phyloP scores from a whole-genome alignment of 2,113 vertebrate genomes.

The Chloropsis cyanopogon region DNA sequence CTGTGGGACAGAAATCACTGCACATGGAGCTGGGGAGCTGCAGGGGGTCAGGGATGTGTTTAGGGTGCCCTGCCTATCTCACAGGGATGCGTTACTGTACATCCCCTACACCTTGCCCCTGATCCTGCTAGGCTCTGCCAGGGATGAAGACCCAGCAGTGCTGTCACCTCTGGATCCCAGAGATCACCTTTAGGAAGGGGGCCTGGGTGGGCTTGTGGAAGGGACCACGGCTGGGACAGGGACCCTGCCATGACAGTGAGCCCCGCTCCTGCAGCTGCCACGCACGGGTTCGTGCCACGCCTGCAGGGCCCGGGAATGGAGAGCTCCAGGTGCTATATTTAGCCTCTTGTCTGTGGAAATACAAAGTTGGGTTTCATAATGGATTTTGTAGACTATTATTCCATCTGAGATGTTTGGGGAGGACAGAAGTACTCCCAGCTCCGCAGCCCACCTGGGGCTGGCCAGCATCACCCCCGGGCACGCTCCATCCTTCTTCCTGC shows the following conservation, averaged over 20 bases:
- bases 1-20: neutral
- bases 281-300: fast-evolving
- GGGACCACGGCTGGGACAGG: fast-evolving
- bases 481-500: neutral
- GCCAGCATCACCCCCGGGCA: neutral
- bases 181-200: neutral
- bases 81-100: fast-evolving
- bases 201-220: neutral
- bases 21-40: fast-evolving
- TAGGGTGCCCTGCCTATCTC: neutral
- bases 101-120: neutral
- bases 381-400: neutral
- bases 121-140: neutral
- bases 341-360: neutral
- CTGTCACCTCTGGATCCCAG: neutral
- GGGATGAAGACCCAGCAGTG: fast-evolving
- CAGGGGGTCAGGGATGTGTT: neutral
- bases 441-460: neutral
- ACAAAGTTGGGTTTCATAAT: neutral
- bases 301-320: neutral
- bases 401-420: neutral
- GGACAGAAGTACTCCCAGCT: neutral
- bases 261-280: neutral
- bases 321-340: neutral
- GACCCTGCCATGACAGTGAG: neutral